Percentiles rank a stretch among this genome's conserved stretches.
Evolutionary conservation across 2,888 invertebrate species (phyloP).

Genomic region (Euzetes globulus): DNA sequence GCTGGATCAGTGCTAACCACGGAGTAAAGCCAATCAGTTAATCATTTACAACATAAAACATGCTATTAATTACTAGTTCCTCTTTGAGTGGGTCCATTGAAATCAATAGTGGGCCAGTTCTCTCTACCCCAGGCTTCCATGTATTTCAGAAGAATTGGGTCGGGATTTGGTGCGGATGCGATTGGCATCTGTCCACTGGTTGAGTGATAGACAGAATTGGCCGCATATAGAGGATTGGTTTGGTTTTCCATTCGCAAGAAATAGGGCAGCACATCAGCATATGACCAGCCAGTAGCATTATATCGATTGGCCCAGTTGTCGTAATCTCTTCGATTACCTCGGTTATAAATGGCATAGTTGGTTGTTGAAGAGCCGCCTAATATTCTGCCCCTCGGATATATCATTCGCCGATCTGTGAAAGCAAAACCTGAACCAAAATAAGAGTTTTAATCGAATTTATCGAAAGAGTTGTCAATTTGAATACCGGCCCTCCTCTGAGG

Average conservation of each 20-base stretch:
- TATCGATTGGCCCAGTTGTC: conserved; percentile 69
- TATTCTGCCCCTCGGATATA: conserved; percentile 72
- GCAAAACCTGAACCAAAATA: background rate
- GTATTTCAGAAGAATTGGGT: conserved; percentile 28
- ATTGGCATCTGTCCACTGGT: conserved; percentile 23
- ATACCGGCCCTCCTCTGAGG: conserved; percentile 35
- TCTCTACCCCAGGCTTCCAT: conserved; percentile 19
- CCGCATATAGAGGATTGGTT: conserved; percentile 36
- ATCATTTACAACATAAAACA: background rate
- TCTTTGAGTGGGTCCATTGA: conserved; percentile 33
- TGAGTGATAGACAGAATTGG: conserved; percentile 28
- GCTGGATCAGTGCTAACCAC: conserved; percentile 18
- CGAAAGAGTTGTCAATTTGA: conserved; percentile 1
- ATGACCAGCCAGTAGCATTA: conserved; percentile 78
- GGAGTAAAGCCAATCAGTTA: no score
- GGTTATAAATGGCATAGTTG: conserved; percentile 81
- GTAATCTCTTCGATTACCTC: conserved; percentile 76
- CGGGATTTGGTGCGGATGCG: conserved; percentile 31
- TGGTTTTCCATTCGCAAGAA: conserved; percentile 42
- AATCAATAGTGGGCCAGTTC: conserved; percentile 30
- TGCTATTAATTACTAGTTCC: conserved; percentile 32
- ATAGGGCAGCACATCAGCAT: conserved; percentile 41
- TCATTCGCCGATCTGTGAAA: background rate
- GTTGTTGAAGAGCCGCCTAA: conserved; percentile 78
- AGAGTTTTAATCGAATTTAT: background rate